Evolutionary conservation across 2,888 invertebrate genomes (phyloP), one percentile per base, ranked within the genome.

Genomic region (Oeneis ivallda): DNA sequence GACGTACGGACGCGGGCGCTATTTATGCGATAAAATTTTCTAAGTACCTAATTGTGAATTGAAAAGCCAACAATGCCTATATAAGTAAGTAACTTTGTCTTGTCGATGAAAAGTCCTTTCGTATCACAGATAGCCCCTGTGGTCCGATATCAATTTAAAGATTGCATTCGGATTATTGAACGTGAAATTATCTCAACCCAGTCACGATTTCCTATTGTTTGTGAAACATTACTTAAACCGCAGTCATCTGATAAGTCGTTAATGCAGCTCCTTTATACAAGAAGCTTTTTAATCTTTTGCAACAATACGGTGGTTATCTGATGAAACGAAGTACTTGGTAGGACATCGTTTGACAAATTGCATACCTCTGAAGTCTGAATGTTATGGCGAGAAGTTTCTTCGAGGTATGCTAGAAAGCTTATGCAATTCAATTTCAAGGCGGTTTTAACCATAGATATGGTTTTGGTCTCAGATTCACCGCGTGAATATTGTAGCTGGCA

Each of bases 181-280:
- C 45, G 60, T 15, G 43, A 60, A 58, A 63, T 60, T 49, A 53
- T 54, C 49, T 59, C 45, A 26, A 61, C 61, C 47, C 52, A 62
- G 67, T 69, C 69, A 69, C 69, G 69, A 65, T 47, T 58, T 11
- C 41, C 17, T 64, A 67, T 69, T 69, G 69, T 69, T 69, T 67
- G 64, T 62, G 10, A 62, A 13, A 19, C 61, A 65, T 62, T 67
- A 62, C 61, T 64, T 26, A 61, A 64, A 56, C 59, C 52, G 15
- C 50, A 39, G 17, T 62, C 67, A 15, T 32, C 62, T 56, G 64
- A 64, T 69, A 64, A 56, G 17, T 45, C n/a, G 11, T 43, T 41
- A 63, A 45, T 52, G 13, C 43, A 57, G 19, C 45, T 57, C 17
- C 45, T 62, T 62, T 58, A 49, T 49, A 56, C 37, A 8, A 11